Conservation (phyloP, 2,888 invertebrate species). For the Dioctria linearis region DNA sequence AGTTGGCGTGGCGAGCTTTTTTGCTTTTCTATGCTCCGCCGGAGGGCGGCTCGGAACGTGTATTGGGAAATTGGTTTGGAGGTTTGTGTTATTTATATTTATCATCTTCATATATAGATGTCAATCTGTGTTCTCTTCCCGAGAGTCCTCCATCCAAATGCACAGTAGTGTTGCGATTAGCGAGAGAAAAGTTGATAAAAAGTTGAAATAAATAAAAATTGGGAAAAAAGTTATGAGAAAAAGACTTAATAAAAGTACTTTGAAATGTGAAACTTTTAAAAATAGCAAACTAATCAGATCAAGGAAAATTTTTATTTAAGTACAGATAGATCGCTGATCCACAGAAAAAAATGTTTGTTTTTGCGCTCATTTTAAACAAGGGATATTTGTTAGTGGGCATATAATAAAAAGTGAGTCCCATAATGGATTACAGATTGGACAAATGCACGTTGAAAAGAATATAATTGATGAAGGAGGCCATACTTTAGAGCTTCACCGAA, state of each 20-base stretch:
- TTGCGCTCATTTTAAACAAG: constrained; percentile 49
- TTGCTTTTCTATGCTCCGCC: too few species aligned
- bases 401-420: constrained; percentile 54
- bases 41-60: too few species aligned
- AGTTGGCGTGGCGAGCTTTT: too few species aligned
- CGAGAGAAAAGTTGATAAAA: constrained; percentile 6
- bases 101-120: too few species aligned
- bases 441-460: constrained; percentile 35
- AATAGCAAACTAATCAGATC: too few species aligned
- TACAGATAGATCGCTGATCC: background rate
- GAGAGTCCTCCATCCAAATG: too few species aligned
- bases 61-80: too few species aligned
- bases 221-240: constrained; percentile 15
- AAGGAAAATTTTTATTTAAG: background rate
- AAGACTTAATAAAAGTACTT: background rate
- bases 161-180: constrained; percentile 21
- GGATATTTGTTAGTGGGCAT: constrained; percentile 52
- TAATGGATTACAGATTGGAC: constrained; percentile 26
- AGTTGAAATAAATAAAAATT: constrained; percentile 23
- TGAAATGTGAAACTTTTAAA: background rate
- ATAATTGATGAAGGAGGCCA: constrained; percentile 55
- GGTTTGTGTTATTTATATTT: too few species aligned
- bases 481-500: constrained; percentile 64
- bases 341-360: constrained; percentile 53
- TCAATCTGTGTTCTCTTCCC: too few species aligned